Evolutionary conservation across 2,797 vertebrate species (phyloP).

Genomic region (Mycteria americana): DNA sequence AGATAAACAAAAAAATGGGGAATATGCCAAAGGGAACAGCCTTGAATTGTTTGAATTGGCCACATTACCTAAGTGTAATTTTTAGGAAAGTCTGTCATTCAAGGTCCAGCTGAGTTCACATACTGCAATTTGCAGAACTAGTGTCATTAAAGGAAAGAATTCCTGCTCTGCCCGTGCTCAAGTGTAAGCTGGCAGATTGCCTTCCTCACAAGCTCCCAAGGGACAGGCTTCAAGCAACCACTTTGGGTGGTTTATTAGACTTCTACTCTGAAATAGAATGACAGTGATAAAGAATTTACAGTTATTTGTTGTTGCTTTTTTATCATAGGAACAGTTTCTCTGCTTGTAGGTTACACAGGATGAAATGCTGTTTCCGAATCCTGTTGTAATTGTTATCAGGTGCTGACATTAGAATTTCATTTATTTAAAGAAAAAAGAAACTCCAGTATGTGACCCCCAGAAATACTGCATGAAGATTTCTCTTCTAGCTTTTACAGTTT

Average conservation of each 20-base stretch:
- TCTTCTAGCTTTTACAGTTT: not conserved
- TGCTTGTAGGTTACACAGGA: not conserved
- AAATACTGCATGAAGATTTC: not conserved
- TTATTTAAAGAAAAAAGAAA: not conserved
- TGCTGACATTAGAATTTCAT: not conserved
- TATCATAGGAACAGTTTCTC: not conserved
- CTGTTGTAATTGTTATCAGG: not conserved
- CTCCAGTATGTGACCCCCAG: not conserved
- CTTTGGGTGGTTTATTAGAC: not conserved
- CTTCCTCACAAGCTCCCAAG: accelerated
- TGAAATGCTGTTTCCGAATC: not conserved
- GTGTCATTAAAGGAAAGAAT: not conserved
- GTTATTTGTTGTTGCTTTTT: not conserved
- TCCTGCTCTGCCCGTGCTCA: not conserved
- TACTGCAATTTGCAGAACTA: not conserved
- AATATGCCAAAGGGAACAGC: not conserved
- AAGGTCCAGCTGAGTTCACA: not conserved
- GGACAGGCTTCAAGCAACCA: not conserved
- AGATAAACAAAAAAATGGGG: not conserved
- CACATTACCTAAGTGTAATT: not conserved
- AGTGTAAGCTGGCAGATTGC: not conserved
- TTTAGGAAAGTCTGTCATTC: not conserved
- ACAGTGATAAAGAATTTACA: not conserved
- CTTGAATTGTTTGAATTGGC: not conserved
- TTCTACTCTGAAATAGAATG: not conserved